A percentile compares a stretch with the other conserved stretches of the same genome.
Conservation (phyloP, 1,140 invertebrate genomes). For the Apis laboriosa region DNA sequence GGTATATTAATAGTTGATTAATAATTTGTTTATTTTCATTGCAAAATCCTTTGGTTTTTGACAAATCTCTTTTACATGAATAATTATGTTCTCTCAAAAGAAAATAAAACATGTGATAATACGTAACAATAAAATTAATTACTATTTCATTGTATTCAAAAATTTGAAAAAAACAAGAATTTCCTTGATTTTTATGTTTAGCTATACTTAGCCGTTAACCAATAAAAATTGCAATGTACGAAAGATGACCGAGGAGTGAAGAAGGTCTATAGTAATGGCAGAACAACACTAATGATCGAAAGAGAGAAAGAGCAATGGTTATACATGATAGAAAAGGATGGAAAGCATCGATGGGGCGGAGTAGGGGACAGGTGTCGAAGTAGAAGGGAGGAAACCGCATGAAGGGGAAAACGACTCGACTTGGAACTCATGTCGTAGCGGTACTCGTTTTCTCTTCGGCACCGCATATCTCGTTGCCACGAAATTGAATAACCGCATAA, state of each 20-base stretch:
- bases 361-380: neutral
- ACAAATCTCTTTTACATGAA: neutral
- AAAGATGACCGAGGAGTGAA: constrained; percentile 57
- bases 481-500: constrained; percentile 61
- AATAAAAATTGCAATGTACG: constrained; percentile 61
- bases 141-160: neutral
- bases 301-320: neutral
- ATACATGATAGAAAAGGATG: neutral
- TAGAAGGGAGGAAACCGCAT: constrained; percentile 33
- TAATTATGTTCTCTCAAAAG: constrained; percentile 9
- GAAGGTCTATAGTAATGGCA: constrained; percentile 33
- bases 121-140: neutral
- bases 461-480: constrained; percentile 60
- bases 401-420: constrained; percentile 61
- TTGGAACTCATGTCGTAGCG: constrained; percentile 61
- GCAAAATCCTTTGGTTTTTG: neutral
- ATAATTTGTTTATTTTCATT: constrained; percentile 8
- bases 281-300: constrained; percentile 12
- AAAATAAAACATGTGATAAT: neutral
- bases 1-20: neutral
- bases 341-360: neutral
- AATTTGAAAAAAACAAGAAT: constrained; percentile 13
- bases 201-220: constrained; percentile 37
- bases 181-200: constrained; percentile 53
- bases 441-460: constrained; percentile 63